Evolutionary conservation across 2,797 vertebrate species (phyloP).

Genomic region (Hydrolagus colliei): DNA sequence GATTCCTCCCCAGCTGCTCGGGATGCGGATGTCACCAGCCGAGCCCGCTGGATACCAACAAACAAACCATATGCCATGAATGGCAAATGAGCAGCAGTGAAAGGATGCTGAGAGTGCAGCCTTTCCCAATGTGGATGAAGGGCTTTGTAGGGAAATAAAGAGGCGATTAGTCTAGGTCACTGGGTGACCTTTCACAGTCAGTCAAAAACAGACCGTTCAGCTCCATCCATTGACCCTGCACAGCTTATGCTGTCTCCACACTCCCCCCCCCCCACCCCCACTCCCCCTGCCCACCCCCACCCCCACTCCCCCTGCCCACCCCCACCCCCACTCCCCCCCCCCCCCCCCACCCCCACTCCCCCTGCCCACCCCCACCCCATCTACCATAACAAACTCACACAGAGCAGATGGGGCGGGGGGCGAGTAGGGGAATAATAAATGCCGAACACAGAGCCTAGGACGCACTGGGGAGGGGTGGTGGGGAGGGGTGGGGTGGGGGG

Average conservation of each 20-base stretch:
- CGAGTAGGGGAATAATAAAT: neutral
- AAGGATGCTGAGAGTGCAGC: no score
- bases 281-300: neutral
- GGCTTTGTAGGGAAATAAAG: slow-evolving; percentile 18
- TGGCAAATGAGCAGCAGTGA: neutral
- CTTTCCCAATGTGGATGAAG: neutral
- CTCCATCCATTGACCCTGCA: neutral
- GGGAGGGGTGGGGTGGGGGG: neutral
- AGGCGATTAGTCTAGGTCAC: neutral
- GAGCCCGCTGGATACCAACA: neutral
- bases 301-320: neutral
- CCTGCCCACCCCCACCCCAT: neutral
- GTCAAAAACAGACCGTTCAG: neutral
- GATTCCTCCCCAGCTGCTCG: no score
- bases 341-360: no score
- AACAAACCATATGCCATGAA: slow-evolving; percentile 15
- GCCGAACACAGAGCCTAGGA: no score
- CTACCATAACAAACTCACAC: neutral
- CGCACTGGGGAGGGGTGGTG: no score
- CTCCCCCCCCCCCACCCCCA: no score
- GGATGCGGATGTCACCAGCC: no score
- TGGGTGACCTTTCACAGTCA: slow-evolving; percentile 15
- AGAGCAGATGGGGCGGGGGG: neutral
- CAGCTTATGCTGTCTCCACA: neutral
- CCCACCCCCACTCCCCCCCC: no score